Evolutionary conservation across 2,888 invertebrate genomes (phyloP).

Genomic region (Tenthredo amoena): DNA sequence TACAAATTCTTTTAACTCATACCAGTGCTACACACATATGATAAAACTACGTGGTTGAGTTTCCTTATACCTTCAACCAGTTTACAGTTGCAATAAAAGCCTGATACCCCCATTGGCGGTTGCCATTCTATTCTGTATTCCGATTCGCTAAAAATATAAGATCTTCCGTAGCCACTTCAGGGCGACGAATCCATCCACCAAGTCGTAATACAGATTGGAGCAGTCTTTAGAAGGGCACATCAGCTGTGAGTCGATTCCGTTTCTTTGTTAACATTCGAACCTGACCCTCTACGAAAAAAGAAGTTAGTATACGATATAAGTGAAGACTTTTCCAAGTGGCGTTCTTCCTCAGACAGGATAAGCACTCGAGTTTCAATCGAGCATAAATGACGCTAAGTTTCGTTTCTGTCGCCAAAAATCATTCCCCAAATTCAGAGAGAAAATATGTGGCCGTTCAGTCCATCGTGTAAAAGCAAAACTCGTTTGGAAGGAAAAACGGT

Average conservation of each 20-base stretch:
- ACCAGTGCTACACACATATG: not conserved
- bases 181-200: not conserved
- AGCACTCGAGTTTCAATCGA: not conserved
- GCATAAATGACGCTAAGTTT: not conserved
- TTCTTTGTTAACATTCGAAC: not conserved
- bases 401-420: too few species aligned
- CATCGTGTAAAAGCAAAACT: constrained; percentile 77
- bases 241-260: not conserved
- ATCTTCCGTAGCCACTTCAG: not conserved
- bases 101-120: constrained; percentile 8
- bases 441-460: constrained; percentile 68
- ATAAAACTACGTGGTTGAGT: not conserved
- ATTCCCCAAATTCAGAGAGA: not conserved
- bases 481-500: constrained; percentile 72
- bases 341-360: too few species aligned
- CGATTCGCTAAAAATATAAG: not conserved
- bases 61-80: not conserved
- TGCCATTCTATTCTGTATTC: not conserved
- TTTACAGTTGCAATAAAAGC: not conserved
- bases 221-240: not conserved
- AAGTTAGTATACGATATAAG: not conserved
- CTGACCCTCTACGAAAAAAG: not conserved
- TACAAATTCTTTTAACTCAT: not conserved
- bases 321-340: too few species aligned
- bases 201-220: not conserved